Percentiles rank a stretch among this genome's conserved stretches.
These are phyloP conservation scores for Zaprionus bogoriensis DNA, from an alignment of 2,888 invertebrate species.

Conservation along the genomic window DNA sequence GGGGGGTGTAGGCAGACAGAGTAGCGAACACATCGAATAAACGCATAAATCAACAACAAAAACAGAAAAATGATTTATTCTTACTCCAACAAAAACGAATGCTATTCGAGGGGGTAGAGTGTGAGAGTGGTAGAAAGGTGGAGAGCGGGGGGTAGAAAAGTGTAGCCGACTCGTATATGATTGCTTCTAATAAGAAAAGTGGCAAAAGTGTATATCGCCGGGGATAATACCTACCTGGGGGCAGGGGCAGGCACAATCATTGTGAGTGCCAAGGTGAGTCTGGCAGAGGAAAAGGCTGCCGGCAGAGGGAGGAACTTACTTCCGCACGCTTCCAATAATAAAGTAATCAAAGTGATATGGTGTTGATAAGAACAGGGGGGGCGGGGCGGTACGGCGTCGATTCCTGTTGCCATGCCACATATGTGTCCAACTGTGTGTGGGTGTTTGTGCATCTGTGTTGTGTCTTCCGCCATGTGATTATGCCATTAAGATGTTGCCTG, in stretches of 20 bases:
- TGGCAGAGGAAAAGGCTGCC: too few relatives aligned
- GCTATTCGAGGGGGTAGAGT: background rate
- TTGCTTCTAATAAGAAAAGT: constrained; percentile 75
- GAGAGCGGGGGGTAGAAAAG: constrained; percentile 13
- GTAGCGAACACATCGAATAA: constrained; percentile 71
- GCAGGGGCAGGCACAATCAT: constrained; percentile 53
- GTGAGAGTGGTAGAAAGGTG: background rate
- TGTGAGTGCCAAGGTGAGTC: constrained; percentile 43
- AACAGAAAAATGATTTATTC: constrained; percentile 80
- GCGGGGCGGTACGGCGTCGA: background rate
- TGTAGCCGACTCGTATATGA: constrained; percentile 51
- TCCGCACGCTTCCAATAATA: constrained; percentile 77
- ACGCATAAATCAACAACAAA: constrained; percentile 82
- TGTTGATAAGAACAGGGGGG: constrained; percentile 49
- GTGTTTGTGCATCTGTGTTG: constrained; percentile 16
- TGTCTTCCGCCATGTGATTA: constrained; percentile 52
- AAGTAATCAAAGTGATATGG: constrained; percentile 79
- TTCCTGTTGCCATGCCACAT: constrained; percentile 62
- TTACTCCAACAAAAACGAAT: constrained; percentile 21
- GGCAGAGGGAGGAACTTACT: constrained; percentile 23
- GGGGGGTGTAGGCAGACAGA: constrained; percentile 3
- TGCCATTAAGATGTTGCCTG: constrained; percentile 58
- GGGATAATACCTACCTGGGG: constrained; percentile 45
- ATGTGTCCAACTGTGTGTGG: constrained; percentile 33
- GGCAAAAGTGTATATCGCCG: constrained; percentile 44